Percentiles rank a stretch among this genome's conserved stretches.
Evolutionary conservation across 1,140 invertebrate genomes (phyloP).

Genomic region (Patella vulgata): DNA sequence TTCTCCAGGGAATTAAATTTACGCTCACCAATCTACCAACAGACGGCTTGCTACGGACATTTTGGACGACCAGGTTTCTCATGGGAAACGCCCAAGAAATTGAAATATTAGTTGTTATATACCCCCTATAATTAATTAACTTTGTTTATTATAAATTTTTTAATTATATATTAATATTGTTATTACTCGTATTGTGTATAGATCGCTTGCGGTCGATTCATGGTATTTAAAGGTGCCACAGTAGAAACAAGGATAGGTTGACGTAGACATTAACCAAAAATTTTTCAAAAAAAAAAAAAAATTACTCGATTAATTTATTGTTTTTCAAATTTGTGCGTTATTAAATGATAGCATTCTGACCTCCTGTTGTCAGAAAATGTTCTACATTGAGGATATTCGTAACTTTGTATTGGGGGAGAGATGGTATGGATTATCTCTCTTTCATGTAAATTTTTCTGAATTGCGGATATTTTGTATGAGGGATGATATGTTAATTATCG

Average conservation of each 20-base stretch:
- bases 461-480: too few species aligned
- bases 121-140: not conserved
- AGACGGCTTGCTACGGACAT: conserved; percentile 97
- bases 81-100: conserved; percentile 94
- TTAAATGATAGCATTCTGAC: conserved; percentile 18
- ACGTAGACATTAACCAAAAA: conserved; percentile 21
- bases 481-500: too few species aligned
- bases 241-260: conserved; percentile 53
- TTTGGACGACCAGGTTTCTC: conserved; percentile 96
- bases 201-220: conserved; percentile 10
- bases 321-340: conserved; percentile 9
- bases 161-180: conserved; percentile 3
- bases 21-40: conserved; percentile 95
- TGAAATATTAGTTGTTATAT: conserved; percentile 59
- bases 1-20: conserved; percentile 89
- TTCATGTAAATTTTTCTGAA: too few species aligned
- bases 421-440: too few species aligned
- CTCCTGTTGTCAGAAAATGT: too few species aligned
- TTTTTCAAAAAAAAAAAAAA: not conserved
- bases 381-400: too few species aligned
- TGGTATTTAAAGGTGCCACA: conserved; percentile 36
- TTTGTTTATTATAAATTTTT: conserved; percentile 14
- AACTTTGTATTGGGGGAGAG: too few species aligned
- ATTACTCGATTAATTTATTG: not conserved
- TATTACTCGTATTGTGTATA: conserved; percentile 25